Conservation (phyloP, 2,888 invertebrate species). For the Lithophane socia region DNA sequence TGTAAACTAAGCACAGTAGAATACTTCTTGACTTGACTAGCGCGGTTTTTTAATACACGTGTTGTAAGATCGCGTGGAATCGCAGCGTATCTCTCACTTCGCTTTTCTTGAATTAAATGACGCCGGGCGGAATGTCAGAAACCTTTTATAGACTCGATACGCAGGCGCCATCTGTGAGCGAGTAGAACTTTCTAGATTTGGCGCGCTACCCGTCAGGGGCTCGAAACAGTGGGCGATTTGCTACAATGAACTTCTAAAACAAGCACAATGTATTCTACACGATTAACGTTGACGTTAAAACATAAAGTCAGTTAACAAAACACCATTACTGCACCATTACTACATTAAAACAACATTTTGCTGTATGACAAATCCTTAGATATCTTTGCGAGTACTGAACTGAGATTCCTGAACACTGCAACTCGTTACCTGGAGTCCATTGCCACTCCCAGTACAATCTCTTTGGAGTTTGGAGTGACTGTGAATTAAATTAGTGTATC, state of each 20-base stretch:
- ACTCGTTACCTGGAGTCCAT: no score
- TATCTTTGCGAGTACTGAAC: no score
- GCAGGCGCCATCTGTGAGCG: constrained; percentile 82
- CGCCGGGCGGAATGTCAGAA: constrained; percentile 74
- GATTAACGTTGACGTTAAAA: not conserved
- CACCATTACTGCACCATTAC: no score
- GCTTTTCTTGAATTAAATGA: constrained; percentile 76
- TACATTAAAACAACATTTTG: no score
- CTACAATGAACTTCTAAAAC: not conserved
- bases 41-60: constrained; percentile 79
- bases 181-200: constrained; percentile 84
- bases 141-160: constrained; percentile 78
- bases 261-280: no score
- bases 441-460: no score
- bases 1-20: constrained; percentile 59
- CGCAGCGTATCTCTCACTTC: constrained; percentile 71
- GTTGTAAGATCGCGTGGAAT: constrained; percentile 74
- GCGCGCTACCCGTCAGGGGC: constrained; percentile 76
- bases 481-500: no score
- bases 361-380: no score
- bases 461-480: no score
- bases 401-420: no score
- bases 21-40: constrained; percentile 65
- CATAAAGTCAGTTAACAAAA: not conserved
- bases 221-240: constrained; percentile 61